Conservation (phyloP, 2,888 invertebrate species). For the Conops quadrifasciatus region DNA sequence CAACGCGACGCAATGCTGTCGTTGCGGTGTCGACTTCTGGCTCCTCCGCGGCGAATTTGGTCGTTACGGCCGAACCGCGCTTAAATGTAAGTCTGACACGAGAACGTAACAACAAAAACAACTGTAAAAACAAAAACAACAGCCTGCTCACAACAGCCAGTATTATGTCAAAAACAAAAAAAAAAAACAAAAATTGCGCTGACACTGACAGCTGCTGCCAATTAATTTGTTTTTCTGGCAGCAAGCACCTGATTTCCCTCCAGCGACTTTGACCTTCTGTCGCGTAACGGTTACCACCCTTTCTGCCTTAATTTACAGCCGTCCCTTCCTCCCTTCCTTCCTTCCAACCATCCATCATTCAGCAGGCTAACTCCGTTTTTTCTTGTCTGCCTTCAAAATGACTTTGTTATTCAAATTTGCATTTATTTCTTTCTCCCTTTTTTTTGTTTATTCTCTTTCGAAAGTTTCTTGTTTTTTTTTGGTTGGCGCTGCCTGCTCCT, state of each 20-base stretch:
- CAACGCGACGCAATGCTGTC: constrained; percentile 25
- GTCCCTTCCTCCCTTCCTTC: too few relatives aligned
- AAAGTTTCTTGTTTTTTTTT: neutral
- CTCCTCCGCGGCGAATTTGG: constrained; percentile 43
- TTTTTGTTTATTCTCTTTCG: neutral
- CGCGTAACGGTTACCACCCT: too few relatives aligned
- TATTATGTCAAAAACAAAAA: neutral
- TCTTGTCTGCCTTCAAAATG: neutral
- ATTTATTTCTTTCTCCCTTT: neutral
- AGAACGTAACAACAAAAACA: constrained; percentile 5
- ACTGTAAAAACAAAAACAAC: neutral
- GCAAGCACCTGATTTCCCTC: too few relatives aligned
- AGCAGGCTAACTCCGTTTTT: neutral
- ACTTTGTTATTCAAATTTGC: constrained; percentile 4
- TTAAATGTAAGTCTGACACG: constrained; percentile 56
- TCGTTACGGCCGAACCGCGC: constrained; percentile 65
- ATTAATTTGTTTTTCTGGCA: neutral
- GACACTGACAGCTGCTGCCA: neutral
- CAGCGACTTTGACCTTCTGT: too few relatives aligned
- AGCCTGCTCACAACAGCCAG: constrained; percentile 6
- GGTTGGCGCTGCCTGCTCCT: neutral
- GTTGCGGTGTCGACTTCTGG: constrained; percentile 37
- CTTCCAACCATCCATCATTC: neutral
- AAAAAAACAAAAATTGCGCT: neutral
- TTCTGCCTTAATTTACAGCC: too few relatives aligned